phyloP scores from a whole-genome alignment of 2,888 invertebrate genomes.

The Cantharis lateralis region DNA sequence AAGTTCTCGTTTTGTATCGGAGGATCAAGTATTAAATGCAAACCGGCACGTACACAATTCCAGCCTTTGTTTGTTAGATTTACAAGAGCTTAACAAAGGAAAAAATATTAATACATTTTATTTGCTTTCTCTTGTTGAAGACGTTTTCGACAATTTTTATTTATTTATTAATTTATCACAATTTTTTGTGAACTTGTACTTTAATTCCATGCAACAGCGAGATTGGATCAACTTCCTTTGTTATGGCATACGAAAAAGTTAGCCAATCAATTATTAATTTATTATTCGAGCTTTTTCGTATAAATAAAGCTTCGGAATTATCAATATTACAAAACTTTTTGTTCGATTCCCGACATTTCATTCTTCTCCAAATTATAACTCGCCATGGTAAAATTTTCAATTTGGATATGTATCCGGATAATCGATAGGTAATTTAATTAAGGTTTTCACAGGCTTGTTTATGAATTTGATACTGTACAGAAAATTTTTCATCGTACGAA shows the following conservation, averaged over 20 bases:
- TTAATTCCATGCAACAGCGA: not conserved
- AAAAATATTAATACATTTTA: not conserved
- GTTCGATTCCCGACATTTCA: not conserved
- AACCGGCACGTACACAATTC: slow-evolving; percentile 20
- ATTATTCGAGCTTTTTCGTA: not conserved
- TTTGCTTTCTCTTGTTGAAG: not conserved
- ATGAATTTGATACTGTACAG: not conserved
- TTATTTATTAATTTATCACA: not conserved
- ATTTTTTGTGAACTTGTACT: not conserved
- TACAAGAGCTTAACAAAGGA: slow-evolving; percentile 8
- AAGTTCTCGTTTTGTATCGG: slow-evolving; percentile 13
- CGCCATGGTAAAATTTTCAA: not conserved
- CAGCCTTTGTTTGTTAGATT: slow-evolving; percentile 20
- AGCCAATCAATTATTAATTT: not conserved
- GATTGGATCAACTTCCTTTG: not conserved
- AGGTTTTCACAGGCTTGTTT: not conserved
- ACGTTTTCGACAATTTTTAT: not conserved
- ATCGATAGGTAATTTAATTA: not conserved
- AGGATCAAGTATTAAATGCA: slow-evolving; percentile 9
- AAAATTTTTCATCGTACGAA: not conserved
- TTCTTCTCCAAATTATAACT: not conserved
- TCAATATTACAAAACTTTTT: not conserved
- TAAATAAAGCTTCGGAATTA: not conserved
- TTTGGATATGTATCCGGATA: not conserved
- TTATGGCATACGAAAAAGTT: not conserved